Conservation (phyloP, 2,888 invertebrate genomes). For the Nipponacmea schrenckii region DNA sequence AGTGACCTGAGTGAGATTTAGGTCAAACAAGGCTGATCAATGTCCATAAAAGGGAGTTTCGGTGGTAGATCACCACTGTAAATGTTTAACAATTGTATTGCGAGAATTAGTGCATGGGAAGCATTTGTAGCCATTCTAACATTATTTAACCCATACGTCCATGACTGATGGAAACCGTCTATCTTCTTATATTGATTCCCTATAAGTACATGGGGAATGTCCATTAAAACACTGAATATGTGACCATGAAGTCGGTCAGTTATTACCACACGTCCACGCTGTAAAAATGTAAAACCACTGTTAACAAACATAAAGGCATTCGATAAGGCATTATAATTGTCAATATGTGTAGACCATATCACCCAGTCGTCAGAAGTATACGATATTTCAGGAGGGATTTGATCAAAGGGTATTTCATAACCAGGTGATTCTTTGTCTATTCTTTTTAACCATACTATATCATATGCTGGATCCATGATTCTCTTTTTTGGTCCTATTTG, state of each 20-base stretch:
- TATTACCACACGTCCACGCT: slow-evolving; percentile 34
- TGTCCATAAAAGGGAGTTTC: background rate
- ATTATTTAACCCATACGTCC: slow-evolving; percentile 25
- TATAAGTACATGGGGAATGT: slow-evolving; percentile 38
- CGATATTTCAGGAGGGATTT: slow-evolving; percentile 9
- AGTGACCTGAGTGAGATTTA: too few species aligned
- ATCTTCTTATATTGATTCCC: slow-evolving; percentile 32
- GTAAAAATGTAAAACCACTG: slow-evolving; percentile 26
- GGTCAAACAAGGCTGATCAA: too few species aligned
- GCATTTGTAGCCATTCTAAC: slow-evolving; percentile 12
- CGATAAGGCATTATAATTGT: slow-evolving; percentile 17
- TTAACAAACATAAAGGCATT: slow-evolving; percentile 21
- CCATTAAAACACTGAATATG: slow-evolving; percentile 30
- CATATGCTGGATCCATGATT: slow-evolving; percentile 29
- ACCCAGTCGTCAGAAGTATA: slow-evolving; percentile 16
- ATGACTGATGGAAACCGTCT: slow-evolving; percentile 28
- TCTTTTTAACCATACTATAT: slow-evolving; percentile 34
- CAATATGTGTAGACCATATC: slow-evolving; percentile 14
- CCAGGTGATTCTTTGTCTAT: slow-evolving; percentile 23
- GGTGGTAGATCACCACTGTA: background rate
- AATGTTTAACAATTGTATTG: background rate
- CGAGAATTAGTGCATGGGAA: slow-evolving; percentile 14
- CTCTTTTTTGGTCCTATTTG: slow-evolving; percentile 29
- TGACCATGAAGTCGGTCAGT: slow-evolving; percentile 40
- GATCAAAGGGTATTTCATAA: slow-evolving; percentile 13